These are phyloP conservation scores for Plutella xylostella DNA, from an alignment of 2,888 invertebrate species.

Conservation along the genomic window DNA sequence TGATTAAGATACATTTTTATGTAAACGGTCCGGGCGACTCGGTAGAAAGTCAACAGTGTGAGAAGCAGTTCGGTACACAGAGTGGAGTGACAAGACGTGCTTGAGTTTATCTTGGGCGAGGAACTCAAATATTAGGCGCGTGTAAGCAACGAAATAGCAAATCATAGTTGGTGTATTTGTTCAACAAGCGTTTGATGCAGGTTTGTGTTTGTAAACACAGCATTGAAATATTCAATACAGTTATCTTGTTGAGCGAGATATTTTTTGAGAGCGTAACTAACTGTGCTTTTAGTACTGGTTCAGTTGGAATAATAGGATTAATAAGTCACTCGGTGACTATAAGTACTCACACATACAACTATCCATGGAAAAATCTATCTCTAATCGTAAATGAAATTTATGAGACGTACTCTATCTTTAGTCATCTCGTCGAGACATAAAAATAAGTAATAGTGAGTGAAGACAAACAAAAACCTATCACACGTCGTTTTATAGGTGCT, in stretches of 20 bases:
- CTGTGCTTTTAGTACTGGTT: no score
- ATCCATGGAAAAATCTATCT: no score
- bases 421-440: no score
- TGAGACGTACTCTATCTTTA: no score
- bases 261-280: no score
- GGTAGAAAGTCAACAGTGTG: neutral
- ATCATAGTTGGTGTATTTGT: constrained; percentile 43
- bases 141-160: constrained; percentile 60
- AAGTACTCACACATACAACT: no score
- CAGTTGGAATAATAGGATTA: no score
- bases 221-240: constrained; percentile 50
- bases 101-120: constrained; percentile 51
- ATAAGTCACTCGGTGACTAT: no score
- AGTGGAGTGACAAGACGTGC: constrained; percentile 21
- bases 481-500: neutral
- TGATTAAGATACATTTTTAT: neutral
- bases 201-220: constrained; percentile 52
- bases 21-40: neutral
- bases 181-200: constrained; percentile 45
- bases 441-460: no score
- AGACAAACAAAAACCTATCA: constrained; percentile 2
- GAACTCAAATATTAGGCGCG: constrained; percentile 59
- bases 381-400: no score
- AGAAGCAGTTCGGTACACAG: neutral
- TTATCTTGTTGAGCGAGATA: constrained; percentile 39